A percentile compares a stretch with the other conserved stretches of the same genome.
These are phyloP conservation scores for Dioctria linearis DNA, from an alignment of 2,888 invertebrate species.

Conservation along the genomic window DNA sequence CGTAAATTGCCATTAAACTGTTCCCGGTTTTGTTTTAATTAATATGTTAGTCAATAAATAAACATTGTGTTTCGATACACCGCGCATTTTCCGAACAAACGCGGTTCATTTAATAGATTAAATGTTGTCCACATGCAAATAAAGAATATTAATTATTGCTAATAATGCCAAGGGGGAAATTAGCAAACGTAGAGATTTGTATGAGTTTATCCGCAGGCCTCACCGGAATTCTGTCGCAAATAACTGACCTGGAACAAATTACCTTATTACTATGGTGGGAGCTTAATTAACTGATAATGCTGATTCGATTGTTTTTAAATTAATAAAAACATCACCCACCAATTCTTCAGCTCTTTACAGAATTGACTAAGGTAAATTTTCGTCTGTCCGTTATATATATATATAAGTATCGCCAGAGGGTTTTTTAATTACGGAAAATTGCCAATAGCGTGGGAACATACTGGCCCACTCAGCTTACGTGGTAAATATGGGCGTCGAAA, in stretches of 20 bases:
- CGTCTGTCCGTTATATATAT: too few species aligned
- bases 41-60: conserved; percentile 54
- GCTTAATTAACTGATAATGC: conserved; percentile 69
- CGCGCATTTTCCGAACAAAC: conserved; percentile 11
- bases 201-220: not conserved
- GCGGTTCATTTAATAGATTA: conserved; percentile 54
- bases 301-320: conserved; percentile 61
- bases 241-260: conserved; percentile 37
- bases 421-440: too few species aligned
- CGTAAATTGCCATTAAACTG: conserved; percentile 51
- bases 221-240: conserved; percentile 12
- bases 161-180: conserved; percentile 58
- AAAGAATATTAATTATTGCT: conserved; percentile 61
- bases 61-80: conserved; percentile 37
- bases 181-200: conserved; percentile 17
- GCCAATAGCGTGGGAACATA: too few species aligned
- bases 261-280: conserved; percentile 60
- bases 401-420: too few species aligned
- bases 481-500: too few species aligned
- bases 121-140: conserved; percentile 57
- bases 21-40: conserved; percentile 53
- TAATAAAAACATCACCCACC: conserved; percentile 12
- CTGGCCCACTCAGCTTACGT: too few species aligned
- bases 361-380: too few species aligned
- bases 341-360: too few species aligned